Evolutionary conservation across 1,140 invertebrate species (phyloP).

Genomic region (Drosophila athabasca): DNA sequence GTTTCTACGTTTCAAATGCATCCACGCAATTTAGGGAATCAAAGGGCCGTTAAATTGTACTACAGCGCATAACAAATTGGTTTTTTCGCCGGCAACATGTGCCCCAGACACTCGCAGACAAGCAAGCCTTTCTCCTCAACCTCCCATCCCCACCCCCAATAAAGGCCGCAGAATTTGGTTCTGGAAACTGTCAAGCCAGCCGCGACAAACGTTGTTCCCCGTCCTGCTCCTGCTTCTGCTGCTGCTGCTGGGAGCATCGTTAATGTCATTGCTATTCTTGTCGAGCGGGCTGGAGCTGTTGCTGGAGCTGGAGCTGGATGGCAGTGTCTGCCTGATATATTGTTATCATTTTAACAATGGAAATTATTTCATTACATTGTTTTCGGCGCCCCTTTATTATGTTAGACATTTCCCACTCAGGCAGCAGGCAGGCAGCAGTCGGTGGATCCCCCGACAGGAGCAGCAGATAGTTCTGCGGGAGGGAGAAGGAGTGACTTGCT

Average conservation of each 20-base stretch:
- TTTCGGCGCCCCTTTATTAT: slow-evolving; percentile 61
- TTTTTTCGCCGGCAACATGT: slow-evolving; percentile 64
- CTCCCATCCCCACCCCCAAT: not conserved
- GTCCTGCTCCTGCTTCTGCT: slow-evolving; percentile 29
- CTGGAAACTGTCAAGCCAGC: slow-evolving; percentile 53
- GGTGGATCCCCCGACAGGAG: too few species aligned
- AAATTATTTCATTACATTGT: slow-evolving; percentile 82
- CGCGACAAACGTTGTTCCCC: slow-evolving; percentile 37
- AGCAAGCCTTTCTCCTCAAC: slow-evolving; percentile 16
- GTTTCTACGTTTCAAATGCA: slow-evolving; percentile 41
- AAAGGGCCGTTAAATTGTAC: slow-evolving; percentile 75
- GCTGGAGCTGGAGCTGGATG: slow-evolving; percentile 4
- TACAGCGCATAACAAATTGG: slow-evolving; percentile 69
- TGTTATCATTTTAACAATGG: slow-evolving; percentile 79
- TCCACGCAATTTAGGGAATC: slow-evolving; percentile 61
- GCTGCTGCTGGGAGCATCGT: slow-evolving; percentile 40
- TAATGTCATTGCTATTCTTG: slow-evolving; percentile 46
- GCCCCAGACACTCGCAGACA: slow-evolving; percentile 51
- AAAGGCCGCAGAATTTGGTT: slow-evolving; percentile 17
- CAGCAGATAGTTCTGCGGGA: not conserved
- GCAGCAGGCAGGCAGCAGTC: slow-evolving; percentile 6
- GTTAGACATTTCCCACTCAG: slow-evolving; percentile 43
- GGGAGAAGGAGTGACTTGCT: not conserved
- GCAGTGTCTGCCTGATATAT: slow-evolving; percentile 75
- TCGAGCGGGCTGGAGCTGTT: slow-evolving; percentile 9